Evolutionary conservation across 2,113 vertebrate genomes (phyloP).

Genomic region (Marmota monax): DNA sequence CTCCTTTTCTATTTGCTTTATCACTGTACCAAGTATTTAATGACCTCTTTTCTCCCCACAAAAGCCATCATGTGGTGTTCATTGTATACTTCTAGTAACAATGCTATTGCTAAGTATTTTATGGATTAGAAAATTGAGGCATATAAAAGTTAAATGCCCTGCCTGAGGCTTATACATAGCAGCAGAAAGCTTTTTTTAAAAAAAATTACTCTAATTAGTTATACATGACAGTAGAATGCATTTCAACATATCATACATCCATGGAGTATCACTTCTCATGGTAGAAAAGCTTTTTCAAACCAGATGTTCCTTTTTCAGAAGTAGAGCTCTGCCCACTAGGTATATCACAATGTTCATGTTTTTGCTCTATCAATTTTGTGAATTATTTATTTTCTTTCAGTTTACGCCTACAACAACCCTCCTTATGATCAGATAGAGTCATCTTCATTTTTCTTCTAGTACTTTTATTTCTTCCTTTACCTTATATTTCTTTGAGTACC

Average conservation of each 20-base stretch:
- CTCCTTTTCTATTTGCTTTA: background rate
- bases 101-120: background rate
- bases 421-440: background rate
- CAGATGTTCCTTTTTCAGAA: background rate
- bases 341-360: background rate
- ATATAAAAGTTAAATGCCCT: background rate
- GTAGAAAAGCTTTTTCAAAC: background rate
- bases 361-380: background rate
- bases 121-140: background rate
- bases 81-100: background rate
- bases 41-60: background rate
- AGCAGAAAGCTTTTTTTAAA: background rate
- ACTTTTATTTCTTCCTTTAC: conserved; percentile 43
- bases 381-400: background rate
- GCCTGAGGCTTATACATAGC: background rate
- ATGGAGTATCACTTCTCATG: background rate
- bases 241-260: too few relatives aligned
- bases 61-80: background rate
- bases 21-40: background rate
- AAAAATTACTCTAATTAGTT: too few relatives aligned
- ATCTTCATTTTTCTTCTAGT: conserved; percentile 22
- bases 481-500: background rate
- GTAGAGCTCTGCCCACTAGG: background rate
- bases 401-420: background rate
- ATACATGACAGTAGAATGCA: too few relatives aligned